Conservation (phyloP, 2,797 vertebrate genomes). For the Anisognathus igniventris region DNA sequence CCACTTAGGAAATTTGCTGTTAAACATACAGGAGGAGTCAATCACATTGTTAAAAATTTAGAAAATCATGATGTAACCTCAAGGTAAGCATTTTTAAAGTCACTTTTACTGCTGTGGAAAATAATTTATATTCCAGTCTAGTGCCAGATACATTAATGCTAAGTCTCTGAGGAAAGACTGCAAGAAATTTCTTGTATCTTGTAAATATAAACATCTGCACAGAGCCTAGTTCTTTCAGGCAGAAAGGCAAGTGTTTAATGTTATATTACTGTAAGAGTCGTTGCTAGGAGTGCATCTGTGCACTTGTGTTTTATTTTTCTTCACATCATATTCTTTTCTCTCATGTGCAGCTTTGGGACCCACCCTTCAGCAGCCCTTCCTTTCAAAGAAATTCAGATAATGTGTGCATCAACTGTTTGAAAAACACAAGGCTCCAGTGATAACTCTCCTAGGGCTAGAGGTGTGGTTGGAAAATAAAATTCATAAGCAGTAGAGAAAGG, state of each 20-base stretch:
- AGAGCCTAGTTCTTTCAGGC: background rate
- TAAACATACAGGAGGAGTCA: background rate
- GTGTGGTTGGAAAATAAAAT: conserved; percentile 55
- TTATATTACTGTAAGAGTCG: conserved; percentile 42
- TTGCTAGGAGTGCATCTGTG: conserved; percentile 53
- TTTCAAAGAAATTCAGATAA: conserved; percentile 43
- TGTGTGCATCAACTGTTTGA: background rate
- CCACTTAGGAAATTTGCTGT: background rate
- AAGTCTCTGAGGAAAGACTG: background rate
- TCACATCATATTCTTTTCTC: background rate
- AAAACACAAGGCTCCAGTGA: conserved; percentile 5
- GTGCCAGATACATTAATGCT: background rate
- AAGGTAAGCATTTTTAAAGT: background rate
- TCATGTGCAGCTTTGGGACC: background rate
- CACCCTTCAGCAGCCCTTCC: conserved; percentile 26
- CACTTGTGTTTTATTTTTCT: conserved; percentile 6
- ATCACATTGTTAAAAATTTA: background rate
- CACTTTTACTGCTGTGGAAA: background rate
- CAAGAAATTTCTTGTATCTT: background rate
- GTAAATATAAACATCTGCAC: conserved; percentile 3
- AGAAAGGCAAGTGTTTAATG: background rate
- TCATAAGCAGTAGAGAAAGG: background rate
- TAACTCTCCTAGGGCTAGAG: conserved; percentile 8
- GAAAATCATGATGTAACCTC: background rate
- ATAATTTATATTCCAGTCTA: background rate